Conservation (phyloP, 2,888 invertebrate species). For the Pharmacophagus antenor region DNA sequence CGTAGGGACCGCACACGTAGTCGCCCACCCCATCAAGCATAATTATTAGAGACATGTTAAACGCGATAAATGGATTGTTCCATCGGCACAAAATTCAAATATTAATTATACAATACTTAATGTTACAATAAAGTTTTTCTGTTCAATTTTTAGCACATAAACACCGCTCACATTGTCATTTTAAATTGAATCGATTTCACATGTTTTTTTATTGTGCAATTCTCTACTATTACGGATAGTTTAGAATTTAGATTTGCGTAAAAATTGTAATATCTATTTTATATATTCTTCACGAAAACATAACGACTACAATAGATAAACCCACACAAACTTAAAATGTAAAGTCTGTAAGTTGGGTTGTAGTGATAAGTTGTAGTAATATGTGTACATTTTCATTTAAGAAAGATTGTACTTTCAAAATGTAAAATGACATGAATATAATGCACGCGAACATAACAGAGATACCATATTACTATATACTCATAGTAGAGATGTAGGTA, state of each 20-base stretch:
- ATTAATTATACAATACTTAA: constrained; percentile 3
- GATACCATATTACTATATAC: background rate
- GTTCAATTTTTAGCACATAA: background rate
- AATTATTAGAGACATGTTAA: constrained; percentile 33
- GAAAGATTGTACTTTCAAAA: constrained; percentile 20
- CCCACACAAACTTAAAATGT: constrained; percentile 23
- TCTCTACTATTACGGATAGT: too few relatives aligned
- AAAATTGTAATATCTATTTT: too few relatives aligned
- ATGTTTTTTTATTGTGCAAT: too few relatives aligned
- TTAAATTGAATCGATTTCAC: too few relatives aligned
- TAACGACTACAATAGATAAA: constrained; percentile 8
- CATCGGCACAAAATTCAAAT: constrained; percentile 32
- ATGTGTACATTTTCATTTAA: constrained; percentile 21
- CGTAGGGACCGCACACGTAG: constrained; percentile 43
- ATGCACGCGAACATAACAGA: background rate
- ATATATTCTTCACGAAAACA: background rate
- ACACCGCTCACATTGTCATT: background rate
- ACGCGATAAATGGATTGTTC: constrained; percentile 32
- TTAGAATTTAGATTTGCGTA: too few relatives aligned
- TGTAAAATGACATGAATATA: constrained; percentile 23
- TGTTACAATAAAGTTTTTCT: background rate
- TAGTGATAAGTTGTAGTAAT: constrained; percentile 11
- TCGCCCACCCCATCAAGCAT: constrained; percentile 36
- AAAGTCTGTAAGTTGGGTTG: constrained; percentile 26
- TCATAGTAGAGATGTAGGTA: too few relatives aligned